These are phyloP conservation scores for Beris morrisii DNA, from an alignment of 2,888 invertebrate genomes.

Conservation along the genomic window DNA sequence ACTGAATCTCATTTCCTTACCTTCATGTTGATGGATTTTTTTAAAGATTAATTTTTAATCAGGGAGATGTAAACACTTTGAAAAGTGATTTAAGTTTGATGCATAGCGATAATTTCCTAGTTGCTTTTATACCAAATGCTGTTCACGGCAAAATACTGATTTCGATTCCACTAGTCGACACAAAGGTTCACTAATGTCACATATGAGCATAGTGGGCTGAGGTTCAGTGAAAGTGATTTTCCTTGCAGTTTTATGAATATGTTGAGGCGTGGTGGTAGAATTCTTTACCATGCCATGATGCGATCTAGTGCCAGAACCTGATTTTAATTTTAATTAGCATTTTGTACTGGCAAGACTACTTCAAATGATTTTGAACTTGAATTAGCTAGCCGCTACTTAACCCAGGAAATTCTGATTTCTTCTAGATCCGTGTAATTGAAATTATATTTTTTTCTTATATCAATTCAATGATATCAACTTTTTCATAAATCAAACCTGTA, in stretches of 20 bases:
- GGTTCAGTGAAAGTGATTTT: constrained; percentile 27
- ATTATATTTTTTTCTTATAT: too few relatives aligned
- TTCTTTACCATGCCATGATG: neutral
- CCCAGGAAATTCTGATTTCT: too few relatives aligned
- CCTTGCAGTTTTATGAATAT: constrained; percentile 5
- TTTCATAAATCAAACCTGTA: too few relatives aligned
- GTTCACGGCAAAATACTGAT: neutral
- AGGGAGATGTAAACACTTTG: constrained; percentile 25
- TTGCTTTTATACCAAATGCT: constrained; percentile 23
- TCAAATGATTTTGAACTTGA: too few relatives aligned
- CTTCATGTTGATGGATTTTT: constrained; percentile 28
- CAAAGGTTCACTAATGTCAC: constrained; percentile 15
- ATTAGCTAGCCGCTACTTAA: too few relatives aligned
- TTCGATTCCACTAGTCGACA: neutral
- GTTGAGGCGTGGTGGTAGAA: constrained; percentile 3
- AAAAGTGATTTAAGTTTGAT: constrained; percentile 24
- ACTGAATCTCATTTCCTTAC: constrained; percentile 1
- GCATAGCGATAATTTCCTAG: neutral
- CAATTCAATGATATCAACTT: too few relatives aligned
- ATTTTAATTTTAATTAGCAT: constrained; percentile 4
- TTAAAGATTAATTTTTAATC: constrained; percentile 12
- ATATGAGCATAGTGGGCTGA: constrained; percentile 3
- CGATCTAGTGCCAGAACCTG: neutral
- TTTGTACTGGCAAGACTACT: neutral
- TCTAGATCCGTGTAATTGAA: too few relatives aligned